Conservation (phyloP, 2,888 invertebrate species). For the Ophion ellenae region DNA sequence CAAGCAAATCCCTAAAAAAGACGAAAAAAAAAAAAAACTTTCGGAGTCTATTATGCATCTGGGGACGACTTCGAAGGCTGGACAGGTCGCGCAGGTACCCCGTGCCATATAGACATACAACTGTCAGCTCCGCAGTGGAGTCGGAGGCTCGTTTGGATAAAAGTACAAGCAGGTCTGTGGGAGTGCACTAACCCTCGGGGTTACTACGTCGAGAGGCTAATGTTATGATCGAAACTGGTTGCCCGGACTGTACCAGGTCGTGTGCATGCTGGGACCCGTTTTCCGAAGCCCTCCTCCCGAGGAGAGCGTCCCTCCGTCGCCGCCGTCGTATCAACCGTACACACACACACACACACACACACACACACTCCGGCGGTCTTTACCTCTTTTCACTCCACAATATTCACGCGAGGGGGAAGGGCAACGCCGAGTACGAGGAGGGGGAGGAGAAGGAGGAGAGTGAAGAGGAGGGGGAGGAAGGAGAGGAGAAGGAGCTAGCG, state of each 20-base stretch:
- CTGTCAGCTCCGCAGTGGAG: conserved; percentile 7
- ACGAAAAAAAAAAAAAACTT: neutral
- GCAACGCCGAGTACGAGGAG: neutral
- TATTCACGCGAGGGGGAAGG: conserved; percentile 26
- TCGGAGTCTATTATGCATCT: conserved; percentile 42
- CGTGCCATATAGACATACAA: neutral
- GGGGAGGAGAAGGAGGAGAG: conserved; percentile 36
- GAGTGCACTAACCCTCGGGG: conserved; percentile 37
- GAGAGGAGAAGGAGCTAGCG: conserved; percentile 17
- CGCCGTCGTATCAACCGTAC: conserved; percentile 39
- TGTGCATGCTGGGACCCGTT: conserved; percentile 82
- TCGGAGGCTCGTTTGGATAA: conserved; percentile 20
- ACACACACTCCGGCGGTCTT: neutral
- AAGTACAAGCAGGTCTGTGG: conserved; percentile 65
- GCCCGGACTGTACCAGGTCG: conserved; percentile 80
- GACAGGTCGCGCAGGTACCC: conserved; percentile 53
- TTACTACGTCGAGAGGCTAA: conserved; percentile 64
- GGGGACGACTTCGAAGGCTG: conserved; percentile 49
- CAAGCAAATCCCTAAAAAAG: neutral
- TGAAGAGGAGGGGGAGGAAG: neutral
- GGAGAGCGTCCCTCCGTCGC: conserved; percentile 51
- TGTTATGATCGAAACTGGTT: conserved; percentile 80
- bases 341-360: conserved; percentile 16
- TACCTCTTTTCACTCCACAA: conserved; percentile 24
- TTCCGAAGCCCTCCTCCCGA: conserved; percentile 73